Conservation (phyloP, 1,140 invertebrate species). For the Camponotus floridanus region DNA sequence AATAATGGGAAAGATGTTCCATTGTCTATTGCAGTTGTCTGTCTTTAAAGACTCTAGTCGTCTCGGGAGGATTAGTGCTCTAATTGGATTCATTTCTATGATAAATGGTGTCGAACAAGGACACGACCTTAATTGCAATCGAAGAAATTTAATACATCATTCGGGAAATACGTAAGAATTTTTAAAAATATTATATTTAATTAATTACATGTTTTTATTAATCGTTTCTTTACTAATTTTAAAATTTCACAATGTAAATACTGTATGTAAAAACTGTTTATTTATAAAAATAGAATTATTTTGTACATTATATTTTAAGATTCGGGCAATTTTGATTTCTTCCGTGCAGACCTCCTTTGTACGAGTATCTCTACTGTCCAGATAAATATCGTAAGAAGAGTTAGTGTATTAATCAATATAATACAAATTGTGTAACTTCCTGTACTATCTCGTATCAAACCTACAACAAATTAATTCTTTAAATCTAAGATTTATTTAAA, state of each 20-base stretch:
- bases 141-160: not conserved
- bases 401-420: slow-evolving; percentile 82
- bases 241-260: not conserved
- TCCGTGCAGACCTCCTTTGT: slow-evolving; percentile 25
- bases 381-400: slow-evolving; percentile 81
- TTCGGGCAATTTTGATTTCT: not conserved
- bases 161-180: slow-evolving; percentile 29
- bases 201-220: slow-evolving; percentile 45
- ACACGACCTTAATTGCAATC: slow-evolving; percentile 83
- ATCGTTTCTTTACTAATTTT: not conserved
- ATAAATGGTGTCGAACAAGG: slow-evolving; percentile 81
- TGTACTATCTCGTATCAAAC: slow-evolving; percentile 82
- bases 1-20: slow-evolving; percentile 61
- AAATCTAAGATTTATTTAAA: not conserved
- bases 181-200: slow-evolving; percentile 6
- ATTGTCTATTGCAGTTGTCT: slow-evolving; percentile 60
- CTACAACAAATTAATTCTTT: slow-evolving; percentile 71
- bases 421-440: slow-evolving; percentile 83
- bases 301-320: slow-evolving; percentile 5
- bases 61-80: slow-evolving; percentile 54
- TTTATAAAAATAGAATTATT: slow-evolving; percentile 19
- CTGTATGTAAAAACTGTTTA: slow-evolving; percentile 9
- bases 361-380: slow-evolving; percentile 80
- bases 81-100: slow-evolving; percentile 81
- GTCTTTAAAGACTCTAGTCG: slow-evolving; percentile 34